phyloP scores from a whole-genome alignment of 1,140 invertebrate genomes.

The Maconellicoccus hirsutus region DNA sequence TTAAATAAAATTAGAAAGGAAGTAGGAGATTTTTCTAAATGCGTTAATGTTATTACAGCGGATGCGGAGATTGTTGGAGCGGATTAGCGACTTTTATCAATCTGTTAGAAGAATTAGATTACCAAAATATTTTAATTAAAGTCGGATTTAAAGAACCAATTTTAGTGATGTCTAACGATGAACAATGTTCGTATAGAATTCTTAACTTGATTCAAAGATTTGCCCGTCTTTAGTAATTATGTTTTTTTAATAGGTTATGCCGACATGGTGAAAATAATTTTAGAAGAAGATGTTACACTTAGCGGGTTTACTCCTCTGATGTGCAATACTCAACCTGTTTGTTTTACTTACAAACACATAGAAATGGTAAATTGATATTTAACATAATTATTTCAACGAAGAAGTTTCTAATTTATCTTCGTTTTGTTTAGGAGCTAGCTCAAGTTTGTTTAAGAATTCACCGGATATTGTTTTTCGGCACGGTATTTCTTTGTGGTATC shows the following conservation, averaged over 20 bases:
- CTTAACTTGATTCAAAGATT: no score
- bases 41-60: slow-evolving; percentile 37
- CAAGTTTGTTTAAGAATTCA: slow-evolving; percentile 60
- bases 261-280: slow-evolving; percentile 9
- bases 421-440: slow-evolving; percentile 45
- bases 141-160: slow-evolving; percentile 22
- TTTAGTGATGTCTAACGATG: neutral
- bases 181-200: neutral
- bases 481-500: slow-evolving; percentile 78
- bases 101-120: slow-evolving; percentile 51
- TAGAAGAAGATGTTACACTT: slow-evolving; percentile 59
- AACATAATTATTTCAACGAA: no score
- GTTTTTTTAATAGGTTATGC: neutral
- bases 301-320: slow-evolving; percentile 81
- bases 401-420: no score
- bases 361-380: slow-evolving; percentile 43
- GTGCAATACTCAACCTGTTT: slow-evolving; percentile 52
- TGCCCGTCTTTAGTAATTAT: no score
- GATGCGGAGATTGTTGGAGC: slow-evolving; percentile 62
- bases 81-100: slow-evolving; percentile 63
- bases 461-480: slow-evolving; percentile 69
- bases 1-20: neutral
- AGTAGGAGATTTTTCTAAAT: neutral
- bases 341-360: slow-evolving; percentile 46
- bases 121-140: slow-evolving; percentile 34